A percentile compares a stretch with the other conserved stretches of the same genome.
Evolutionary conservation across 2,113 vertebrate species (phyloP).

Genomic region (Laticauda laticaudata): DNA sequence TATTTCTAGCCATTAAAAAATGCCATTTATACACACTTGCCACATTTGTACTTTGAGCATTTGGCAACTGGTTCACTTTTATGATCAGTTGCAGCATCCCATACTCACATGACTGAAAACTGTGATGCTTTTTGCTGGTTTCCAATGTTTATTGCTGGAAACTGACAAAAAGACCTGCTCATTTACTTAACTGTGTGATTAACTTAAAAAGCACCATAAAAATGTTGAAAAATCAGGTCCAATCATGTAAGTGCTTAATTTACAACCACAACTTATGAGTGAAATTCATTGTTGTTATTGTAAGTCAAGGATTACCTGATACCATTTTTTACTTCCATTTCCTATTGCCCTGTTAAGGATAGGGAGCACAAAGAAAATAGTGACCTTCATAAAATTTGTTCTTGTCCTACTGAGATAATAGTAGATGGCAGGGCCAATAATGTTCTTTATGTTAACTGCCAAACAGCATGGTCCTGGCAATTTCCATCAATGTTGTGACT

Average conservation of each 20-base stretch:
- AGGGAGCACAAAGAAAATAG: background rate
- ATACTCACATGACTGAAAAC: background rate
- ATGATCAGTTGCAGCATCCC: background rate
- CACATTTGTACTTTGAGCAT: background rate
- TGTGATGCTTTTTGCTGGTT: background rate
- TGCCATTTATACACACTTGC: background rate
- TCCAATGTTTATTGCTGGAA: background rate
- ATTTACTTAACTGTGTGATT: background rate
- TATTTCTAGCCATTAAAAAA: background rate
- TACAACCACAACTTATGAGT: background rate
- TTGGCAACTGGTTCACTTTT: background rate
- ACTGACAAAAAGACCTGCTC: background rate
- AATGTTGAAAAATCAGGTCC: background rate
- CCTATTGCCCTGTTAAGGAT: background rate
- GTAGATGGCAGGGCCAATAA: background rate
- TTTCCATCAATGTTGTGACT: background rate
- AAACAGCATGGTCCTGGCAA: background rate
- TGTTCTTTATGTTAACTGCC: background rate
- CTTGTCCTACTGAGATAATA: background rate
- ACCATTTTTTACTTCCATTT: background rate
- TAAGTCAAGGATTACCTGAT: background rate
- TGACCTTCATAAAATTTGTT: background rate
- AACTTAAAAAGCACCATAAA: background rate
- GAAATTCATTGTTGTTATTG: background rate
- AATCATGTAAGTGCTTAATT: background rate